Evolutionary conservation across 2,888 invertebrate genomes (phyloP), one percentile per base, ranked within the genome.

Genomic region (Polydrusus pterygomalis): DNA sequence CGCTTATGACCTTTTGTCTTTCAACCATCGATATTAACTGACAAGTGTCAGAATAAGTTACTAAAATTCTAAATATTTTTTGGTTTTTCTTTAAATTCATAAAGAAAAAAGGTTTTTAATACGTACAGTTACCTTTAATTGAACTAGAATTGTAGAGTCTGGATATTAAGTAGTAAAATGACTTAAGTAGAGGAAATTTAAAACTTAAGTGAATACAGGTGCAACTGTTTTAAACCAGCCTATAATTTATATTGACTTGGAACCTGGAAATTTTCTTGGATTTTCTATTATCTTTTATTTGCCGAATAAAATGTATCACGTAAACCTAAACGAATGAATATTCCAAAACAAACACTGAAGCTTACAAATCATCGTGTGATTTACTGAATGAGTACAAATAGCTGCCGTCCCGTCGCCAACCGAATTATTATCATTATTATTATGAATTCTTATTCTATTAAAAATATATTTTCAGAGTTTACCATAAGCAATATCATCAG

Each of bases 311-410:
- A 34, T 34, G 30, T 30, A 30, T 30, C 7, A 6, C 25, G 25
- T n/a, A n/a, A n/a, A n/a, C 10, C 10, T 34, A 34, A 10, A 34
- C 8, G 38, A 62, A 10, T 60, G 18, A 63, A 54, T 56, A 47
- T 69, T 43, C 69, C 54, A 54, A 54, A 70, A 63, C 51, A 8
- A 65, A 9, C 40, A 34, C 30, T 70, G 81, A 82, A 81, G 80
- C 82, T 83, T 83, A 85, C 84, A 86, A 86, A 85, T 84, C 83
- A 82, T 82, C 80, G 81, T 82, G 87, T 87, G 86, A 86, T 87
- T n/a, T 84, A 84, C 86, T 87, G 87, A 85, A 83, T 84, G 86
- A 87, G 87, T 87, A 87, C 87, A 87, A 83, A 86, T 86, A 84
- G 85, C 83, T 84, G 86, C 85, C 84, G 82, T 82, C 82, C 81